Percentiles rank a stretch among this genome's conserved stretches.
These are phyloP conservation scores for Charaxes varanes DNA, from an alignment of 1,140 invertebrate species.

Conservation along the genomic window DNA sequence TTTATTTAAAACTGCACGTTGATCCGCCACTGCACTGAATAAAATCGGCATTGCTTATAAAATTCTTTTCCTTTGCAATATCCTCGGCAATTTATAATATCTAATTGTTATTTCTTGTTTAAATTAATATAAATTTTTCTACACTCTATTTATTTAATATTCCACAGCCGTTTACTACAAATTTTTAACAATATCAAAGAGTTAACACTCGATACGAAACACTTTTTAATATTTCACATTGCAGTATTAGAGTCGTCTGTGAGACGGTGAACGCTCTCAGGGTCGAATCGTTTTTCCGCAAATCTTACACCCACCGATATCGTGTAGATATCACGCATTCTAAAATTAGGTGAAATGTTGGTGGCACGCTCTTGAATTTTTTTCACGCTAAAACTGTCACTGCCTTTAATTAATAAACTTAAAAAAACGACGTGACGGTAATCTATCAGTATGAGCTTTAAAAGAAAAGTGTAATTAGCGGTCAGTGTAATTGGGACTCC, in stretches of 20 bases:
- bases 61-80: constrained; percentile 6
- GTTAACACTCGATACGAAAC: neutral
- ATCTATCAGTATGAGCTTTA: neutral
- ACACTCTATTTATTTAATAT: too few species aligned
- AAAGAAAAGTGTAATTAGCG: too few species aligned
- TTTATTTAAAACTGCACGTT: constrained; percentile 84
- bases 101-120: neutral
- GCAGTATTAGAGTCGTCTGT: constrained; percentile 15
- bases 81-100: too few species aligned
- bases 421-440: constrained; percentile 7
- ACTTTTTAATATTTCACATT: constrained; percentile 1
- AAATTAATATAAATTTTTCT: neutral
- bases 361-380: constrained; percentile 22
- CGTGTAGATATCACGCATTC: constrained; percentile 32
- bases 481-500: too few species aligned
- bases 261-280: constrained; percentile 10
- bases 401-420: constrained; percentile 24
- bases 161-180: too few species aligned
- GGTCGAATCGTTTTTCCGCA: constrained; percentile 35
- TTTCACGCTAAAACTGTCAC: constrained; percentile 33
- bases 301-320: constrained; percentile 28
- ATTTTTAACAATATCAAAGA: too few species aligned
- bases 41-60: constrained; percentile 83
- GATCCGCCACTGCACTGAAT: constrained; percentile 88
- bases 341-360: constrained; percentile 48